Percentiles rank a stretch among this genome's conserved stretches.
Conservation (phyloP, 1,140 invertebrate genomes). For the Heliconius eleuchia region DNA sequence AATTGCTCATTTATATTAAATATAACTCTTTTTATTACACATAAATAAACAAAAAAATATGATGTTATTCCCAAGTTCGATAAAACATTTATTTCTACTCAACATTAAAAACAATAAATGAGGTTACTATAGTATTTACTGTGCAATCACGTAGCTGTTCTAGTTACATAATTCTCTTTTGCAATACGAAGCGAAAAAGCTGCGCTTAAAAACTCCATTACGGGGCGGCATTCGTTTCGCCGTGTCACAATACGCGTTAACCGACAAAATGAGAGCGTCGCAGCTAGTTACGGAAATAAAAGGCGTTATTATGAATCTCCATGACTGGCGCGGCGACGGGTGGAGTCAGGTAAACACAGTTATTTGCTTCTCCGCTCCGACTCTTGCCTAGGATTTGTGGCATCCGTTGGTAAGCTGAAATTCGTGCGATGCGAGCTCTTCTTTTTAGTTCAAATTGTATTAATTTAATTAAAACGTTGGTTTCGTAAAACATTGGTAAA, state of each 20-base stretch:
- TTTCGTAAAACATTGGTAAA: not conserved
- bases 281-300: constrained; percentile 77
- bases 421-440: constrained; percentile 14
- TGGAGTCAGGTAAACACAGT: constrained; percentile 65
- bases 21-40: not conserved
- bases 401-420: constrained; percentile 60
- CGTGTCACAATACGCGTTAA: constrained; percentile 75
- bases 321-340: constrained; percentile 45
- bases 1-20: no score
- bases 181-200: constrained; percentile 65
- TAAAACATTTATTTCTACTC: not conserved
- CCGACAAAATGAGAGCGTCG: constrained; percentile 73
- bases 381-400: constrained; percentile 70
- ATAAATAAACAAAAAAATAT: not conserved
- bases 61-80: not conserved
- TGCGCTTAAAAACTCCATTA: constrained; percentile 75
- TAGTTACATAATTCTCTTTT: constrained; percentile 71
- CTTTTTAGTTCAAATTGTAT: not conserved
- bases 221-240: constrained; percentile 68
- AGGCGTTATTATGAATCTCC: constrained; percentile 74
- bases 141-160: constrained; percentile 64
- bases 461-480: not conserved
- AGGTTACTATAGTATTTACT: constrained; percentile 58
- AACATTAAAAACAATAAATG: constrained; percentile 45
- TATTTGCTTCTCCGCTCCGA: constrained; percentile 66